Percentiles rank a stretch among this genome's conserved stretches.
Conservation (phyloP, 2,888 invertebrate species). For the Cloeon dipterum region DNA sequence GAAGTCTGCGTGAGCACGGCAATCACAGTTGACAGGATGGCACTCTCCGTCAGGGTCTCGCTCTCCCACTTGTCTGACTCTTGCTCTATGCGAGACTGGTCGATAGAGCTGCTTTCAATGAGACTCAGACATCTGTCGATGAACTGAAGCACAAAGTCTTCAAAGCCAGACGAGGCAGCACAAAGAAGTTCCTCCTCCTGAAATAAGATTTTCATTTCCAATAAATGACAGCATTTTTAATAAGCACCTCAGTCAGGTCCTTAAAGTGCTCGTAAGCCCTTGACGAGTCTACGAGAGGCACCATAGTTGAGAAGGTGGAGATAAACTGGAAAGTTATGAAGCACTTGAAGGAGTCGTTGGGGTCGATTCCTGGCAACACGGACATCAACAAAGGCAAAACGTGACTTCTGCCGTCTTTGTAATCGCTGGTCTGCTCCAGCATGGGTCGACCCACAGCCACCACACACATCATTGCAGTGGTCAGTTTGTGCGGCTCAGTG, state of each 20-base stretch:
- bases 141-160: conserved; percentile 71
- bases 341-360: conserved; percentile 62
- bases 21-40: conserved; percentile 39
- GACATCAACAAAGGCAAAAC: conserved; percentile 59
- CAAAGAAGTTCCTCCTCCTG: conserved; percentile 48
- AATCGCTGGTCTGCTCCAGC: conserved; percentile 24
- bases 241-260: conserved; percentile 37
- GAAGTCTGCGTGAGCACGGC: conserved; percentile 51
- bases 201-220: conserved; percentile 6
- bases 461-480: conserved; percentile 45
- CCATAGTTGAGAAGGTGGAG: conserved; percentile 46
- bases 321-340: conserved; percentile 57
- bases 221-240: neutral
- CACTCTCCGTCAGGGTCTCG: conserved; percentile 47
- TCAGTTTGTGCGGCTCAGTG: conserved; percentile 69
- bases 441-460: conserved; percentile 42
- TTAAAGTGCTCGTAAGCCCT: conserved; percentile 38
- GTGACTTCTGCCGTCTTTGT: conserved; percentile 55
- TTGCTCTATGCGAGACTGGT: conserved; percentile 40
- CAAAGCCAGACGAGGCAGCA: conserved; percentile 62
- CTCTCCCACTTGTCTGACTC: conserved; percentile 30
- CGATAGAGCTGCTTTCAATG: conserved; percentile 44
- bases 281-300: conserved; percentile 70
- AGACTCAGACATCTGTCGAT: conserved; percentile 51
- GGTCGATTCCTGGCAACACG: conserved; percentile 70